A percentile compares a stretch with the other conserved stretches of the same genome.
phyloP scores from a whole-genome alignment of 2,113 vertebrate species.

The Datnioides undecimradiatus region DNA sequence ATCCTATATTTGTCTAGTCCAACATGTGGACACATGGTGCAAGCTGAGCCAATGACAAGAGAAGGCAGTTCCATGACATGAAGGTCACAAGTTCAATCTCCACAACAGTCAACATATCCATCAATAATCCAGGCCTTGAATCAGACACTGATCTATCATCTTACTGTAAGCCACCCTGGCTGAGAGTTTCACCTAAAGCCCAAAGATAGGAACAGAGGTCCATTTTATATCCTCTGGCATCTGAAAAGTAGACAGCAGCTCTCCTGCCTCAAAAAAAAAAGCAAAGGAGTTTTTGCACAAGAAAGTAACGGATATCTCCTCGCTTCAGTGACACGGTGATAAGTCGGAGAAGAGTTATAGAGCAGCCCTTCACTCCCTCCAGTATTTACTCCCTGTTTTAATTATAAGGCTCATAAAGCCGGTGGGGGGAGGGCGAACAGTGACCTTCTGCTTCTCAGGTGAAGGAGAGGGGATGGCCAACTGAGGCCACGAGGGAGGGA shows the following conservation, averaged over 20 bases:
- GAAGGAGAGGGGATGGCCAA: conserved; percentile 80
- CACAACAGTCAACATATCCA: conserved; percentile 14
- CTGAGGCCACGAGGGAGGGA: conserved; percentile 49
- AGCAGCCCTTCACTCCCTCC: conserved; percentile 75
- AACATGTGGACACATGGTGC: not conserved
- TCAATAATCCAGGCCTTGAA: conserved; percentile 49
- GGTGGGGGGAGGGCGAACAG: conserved; percentile 47
- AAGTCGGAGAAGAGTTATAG: conserved; percentile 84
- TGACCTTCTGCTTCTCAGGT: conserved; percentile 85
- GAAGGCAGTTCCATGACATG: not conserved
- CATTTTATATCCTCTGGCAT: conserved; percentile 28
- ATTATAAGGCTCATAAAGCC: conserved; percentile 88
- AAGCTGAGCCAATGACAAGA: not conserved
- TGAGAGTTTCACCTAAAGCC: not conserved
- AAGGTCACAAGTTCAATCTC: conserved; percentile 44
- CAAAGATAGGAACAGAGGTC: conserved; percentile 21
- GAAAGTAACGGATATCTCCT: conserved; percentile 80
- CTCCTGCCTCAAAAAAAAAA: conserved; percentile 26
- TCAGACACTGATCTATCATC: conserved; percentile 35
- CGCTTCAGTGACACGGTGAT: conserved; percentile 79
- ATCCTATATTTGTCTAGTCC: not conserved
- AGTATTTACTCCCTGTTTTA: conserved; percentile 87
- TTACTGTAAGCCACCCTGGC: conserved; percentile 5
- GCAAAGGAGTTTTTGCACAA: conserved; percentile 64
- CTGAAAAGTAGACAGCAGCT: conserved; percentile 21